These are phyloP conservation scores for Pelochelys cantorii DNA, from an alignment of 2,797 vertebrate genomes.

Conservation along the genomic window DNA sequence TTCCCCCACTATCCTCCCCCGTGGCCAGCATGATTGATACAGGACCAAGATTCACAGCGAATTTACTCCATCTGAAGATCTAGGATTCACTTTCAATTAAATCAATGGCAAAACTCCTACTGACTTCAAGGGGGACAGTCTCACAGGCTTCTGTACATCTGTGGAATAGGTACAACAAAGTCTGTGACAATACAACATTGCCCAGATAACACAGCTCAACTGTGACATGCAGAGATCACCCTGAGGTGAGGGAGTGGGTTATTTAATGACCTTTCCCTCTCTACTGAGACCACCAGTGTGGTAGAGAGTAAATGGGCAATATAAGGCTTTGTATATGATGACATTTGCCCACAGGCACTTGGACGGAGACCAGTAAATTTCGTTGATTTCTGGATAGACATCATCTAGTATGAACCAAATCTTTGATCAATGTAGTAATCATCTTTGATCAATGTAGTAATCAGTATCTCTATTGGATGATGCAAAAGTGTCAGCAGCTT, in stretches of 20 bases:
- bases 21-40: not conserved
- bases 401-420: slow-evolving; percentile 30
- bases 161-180: not conserved
- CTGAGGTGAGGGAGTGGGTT: not conserved
- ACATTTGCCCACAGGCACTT: not conserved
- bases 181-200: not conserved
- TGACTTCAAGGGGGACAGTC: not conserved
- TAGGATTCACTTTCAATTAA: not conserved
- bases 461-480: slow-evolving; percentile 54
- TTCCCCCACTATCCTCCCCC: not conserved
- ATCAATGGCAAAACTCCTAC: not conserved
- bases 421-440: too few relatives aligned
- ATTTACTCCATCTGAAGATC: not conserved
- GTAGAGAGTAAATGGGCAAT: not conserved
- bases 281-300: not conserved
- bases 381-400: slow-evolving; percentile 24
- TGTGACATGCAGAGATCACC: not conserved
- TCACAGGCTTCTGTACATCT: not conserved
- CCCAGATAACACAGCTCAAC: not conserved
- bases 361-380: slow-evolving; percentile 30
- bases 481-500: slow-evolving; percentile 39
- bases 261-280: not conserved
- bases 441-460: slow-evolving; percentile 59
- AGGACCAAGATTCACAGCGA: not conserved
- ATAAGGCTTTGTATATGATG: slow-evolving; percentile 15